These are phyloP conservation scores for Mesopsocus fuscifrons DNA, from an alignment of 2,888 invertebrate species.

Conservation along the genomic window DNA sequence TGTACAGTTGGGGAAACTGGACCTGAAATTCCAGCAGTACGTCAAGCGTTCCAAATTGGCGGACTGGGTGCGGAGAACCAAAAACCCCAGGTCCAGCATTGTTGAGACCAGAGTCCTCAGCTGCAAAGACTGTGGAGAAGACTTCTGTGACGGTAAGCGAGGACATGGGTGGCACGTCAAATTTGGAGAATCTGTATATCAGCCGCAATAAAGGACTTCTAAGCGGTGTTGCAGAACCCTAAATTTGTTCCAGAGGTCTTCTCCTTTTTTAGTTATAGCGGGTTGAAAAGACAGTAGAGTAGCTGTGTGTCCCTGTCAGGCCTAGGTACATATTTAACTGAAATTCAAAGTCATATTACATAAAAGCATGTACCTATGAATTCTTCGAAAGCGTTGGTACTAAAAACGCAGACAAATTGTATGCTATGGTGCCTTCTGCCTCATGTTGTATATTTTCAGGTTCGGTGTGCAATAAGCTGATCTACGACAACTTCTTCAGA, in stretches of 20 bases:
- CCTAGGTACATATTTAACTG: no score
- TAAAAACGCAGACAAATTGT: no score
- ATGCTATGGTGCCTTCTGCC: not conserved
- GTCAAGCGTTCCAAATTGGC: constrained; percentile 47
- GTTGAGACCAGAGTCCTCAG: constrained; percentile 55
- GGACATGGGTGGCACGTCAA: not conserved
- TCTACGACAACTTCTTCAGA: constrained; percentile 34
- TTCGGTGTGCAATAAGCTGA: constrained; percentile 32
- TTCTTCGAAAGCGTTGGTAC: no score
- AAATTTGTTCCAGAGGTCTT: no score
- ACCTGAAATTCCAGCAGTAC: constrained; percentile 46
- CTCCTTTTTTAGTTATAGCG: no score
- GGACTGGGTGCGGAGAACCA: constrained; percentile 50
- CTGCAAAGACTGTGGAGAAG: constrained; percentile 67
- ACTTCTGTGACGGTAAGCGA: constrained; percentile 52
- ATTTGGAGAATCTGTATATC: no score
- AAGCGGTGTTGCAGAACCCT: no score
- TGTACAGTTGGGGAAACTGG: constrained; percentile 63
- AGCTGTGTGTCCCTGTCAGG: no score
- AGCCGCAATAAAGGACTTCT: no score
- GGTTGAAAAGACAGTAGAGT: no score
- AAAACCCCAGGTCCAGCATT: constrained; percentile 57
- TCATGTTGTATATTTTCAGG: constrained; percentile 22
- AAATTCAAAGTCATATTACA: no score
- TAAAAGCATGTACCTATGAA: no score